Evolutionary conservation across 64 coral and sea anemone genomes (phyloP).

Genomic region (Acropora tenuis): DNA sequence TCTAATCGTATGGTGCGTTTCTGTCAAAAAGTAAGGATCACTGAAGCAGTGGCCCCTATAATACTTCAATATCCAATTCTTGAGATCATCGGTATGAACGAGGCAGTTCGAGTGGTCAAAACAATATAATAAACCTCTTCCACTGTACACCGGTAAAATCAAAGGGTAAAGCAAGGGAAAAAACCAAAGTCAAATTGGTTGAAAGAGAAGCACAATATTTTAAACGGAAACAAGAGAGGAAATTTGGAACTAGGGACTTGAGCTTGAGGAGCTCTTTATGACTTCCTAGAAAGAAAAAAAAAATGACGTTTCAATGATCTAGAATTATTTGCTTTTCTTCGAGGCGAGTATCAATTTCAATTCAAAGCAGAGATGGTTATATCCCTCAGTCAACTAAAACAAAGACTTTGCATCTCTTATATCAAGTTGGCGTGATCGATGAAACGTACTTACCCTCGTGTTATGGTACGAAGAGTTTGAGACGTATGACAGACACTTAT

Average conservation of each 20-base stretch:
- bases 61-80: background rate
- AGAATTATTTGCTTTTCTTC: too few relatives aligned
- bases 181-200: background rate
- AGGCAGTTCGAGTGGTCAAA: background rate
- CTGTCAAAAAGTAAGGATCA: background rate
- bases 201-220: background rate
- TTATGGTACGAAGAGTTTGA: constrained; percentile 9
- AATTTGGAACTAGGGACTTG: background rate
- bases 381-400: too few relatives aligned
- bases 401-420: too few relatives aligned
- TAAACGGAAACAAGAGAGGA: background rate
- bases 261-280: background rate
- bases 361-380: background rate
- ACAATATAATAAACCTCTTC: background rate
- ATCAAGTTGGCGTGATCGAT: background rate
- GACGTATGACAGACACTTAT: constrained; percentile 9
- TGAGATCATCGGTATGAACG: background rate
- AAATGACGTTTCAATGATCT: too few relatives aligned
- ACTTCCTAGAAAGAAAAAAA: too few relatives aligned
- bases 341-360: background rate
- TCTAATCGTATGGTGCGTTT: background rate
- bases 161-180: background rate
- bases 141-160: constrained; percentile 7
- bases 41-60: background rate
- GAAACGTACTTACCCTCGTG: background rate